These are phyloP conservation scores for Lagopus muta DNA, from an alignment of 2,113 vertebrate genomes.

Conservation along the genomic window DNA sequence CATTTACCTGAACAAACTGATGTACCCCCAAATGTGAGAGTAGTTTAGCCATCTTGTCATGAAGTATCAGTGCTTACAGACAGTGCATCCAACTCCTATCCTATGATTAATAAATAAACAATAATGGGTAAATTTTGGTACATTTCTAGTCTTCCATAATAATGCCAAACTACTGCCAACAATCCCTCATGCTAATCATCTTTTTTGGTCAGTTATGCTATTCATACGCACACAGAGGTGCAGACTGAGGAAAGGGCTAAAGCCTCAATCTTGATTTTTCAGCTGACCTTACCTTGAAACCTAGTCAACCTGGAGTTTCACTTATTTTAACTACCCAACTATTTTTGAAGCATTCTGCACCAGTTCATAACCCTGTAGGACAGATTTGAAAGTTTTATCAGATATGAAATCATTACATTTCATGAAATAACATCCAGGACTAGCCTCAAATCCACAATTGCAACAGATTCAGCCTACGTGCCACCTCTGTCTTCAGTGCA, in stretches of 20 bases:
- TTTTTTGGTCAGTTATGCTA: background rate
- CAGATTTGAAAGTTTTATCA: background rate
- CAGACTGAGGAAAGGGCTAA: background rate
- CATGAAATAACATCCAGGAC: background rate
- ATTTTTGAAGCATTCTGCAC: background rate
- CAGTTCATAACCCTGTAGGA: background rate
- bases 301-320: background rate
- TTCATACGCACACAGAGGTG: background rate
- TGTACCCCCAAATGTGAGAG: background rate
- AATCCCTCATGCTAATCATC: background rate
- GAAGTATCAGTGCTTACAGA: background rate
- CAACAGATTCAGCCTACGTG: background rate
- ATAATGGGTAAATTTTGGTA: background rate
- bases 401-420: background rate
- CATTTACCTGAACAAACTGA: background rate
- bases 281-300: background rate
- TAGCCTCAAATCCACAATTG: background rate
- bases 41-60: background rate
- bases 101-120: background rate
- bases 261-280: background rate
- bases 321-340: background rate
- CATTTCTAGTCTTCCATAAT: background rate
- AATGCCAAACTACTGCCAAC: background rate
- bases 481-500: background rate
- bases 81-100: background rate